Evolutionary conservation across 1,140 invertebrate species (phyloP), one percentile per base, ranked within the genome.

Genomic region (Drosophila subobscura): DNA sequence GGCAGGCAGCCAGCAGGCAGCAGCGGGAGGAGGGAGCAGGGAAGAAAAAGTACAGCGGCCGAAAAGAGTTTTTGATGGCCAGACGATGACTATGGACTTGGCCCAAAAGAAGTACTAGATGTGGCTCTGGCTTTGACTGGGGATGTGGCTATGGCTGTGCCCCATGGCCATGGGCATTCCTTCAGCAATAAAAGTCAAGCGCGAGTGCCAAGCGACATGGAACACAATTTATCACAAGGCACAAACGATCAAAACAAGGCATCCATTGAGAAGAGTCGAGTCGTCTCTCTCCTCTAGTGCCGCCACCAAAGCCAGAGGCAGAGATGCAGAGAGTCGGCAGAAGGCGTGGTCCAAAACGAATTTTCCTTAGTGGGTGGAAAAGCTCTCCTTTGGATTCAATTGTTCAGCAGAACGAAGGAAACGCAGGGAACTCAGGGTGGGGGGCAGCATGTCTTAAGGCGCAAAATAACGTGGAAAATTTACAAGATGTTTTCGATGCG

Each of bases 401-500:
- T 86, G 83, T 86, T 86, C 78, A 61, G 67, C 50, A 46, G 57
- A 72, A 54, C 46, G 53, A 42, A 72, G 25, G 25, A 5, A 27
- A 27, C 25, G 25, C 25, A 27, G 25, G 41, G 4, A 6, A 12
- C 16, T 20, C 16, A 29, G 27, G 29, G 8, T 1, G 1, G 29
- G 29, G 8, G 8, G 29, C 8, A 33, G 10, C 56, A 37, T 51
- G 54, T 49, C 80, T 85, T 47, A 54, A 47, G 78, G 81, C 83
- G 63, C 33, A 83, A 75, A 84, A 84, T 84, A 83, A 79, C 71
- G 75, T 80, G 77, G 50, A 85, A 83, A 85, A 78, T 88, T 83
- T 86, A 86, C 81, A 88, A 86, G 81, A 86, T 86, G 81, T 88
- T 86, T 86, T 88, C 78, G 65, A 52, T 67, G 74, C 81, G 81